Conservation (phyloP, 2,797 vertebrate species). For the Intellagama lesueurii region DNA sequence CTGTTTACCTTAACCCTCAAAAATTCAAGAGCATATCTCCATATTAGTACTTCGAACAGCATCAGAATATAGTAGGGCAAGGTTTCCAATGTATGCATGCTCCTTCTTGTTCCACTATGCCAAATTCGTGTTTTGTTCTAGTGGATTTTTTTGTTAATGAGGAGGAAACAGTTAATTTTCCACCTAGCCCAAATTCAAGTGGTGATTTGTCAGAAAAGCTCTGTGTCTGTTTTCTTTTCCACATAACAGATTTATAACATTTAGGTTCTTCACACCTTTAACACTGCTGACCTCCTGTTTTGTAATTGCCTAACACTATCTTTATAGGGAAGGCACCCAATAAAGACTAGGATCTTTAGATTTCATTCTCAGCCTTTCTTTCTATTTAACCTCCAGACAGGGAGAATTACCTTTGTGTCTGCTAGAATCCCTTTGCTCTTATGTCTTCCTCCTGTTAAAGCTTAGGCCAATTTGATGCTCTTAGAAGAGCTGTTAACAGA, state of each 20-base stretch:
- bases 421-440: background rate
- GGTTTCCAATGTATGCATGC: no score
- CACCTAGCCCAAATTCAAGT: background rate
- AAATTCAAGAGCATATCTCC: background rate
- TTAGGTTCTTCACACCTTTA: accelerated
- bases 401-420: background rate
- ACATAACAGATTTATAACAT: accelerated
- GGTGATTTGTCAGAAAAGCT: background rate
- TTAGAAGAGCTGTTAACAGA: background rate
- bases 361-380: accelerated
- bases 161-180: background rate
- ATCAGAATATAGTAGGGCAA: background rate
- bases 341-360: accelerated
- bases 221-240: background rate
- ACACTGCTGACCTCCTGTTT: background rate
- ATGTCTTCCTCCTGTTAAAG: background rate
- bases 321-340: background rate
- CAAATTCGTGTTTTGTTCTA: background rate
- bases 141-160: background rate
- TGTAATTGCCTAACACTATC: background rate
- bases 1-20: background rate
- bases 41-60: background rate
- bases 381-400: constrained; percentile 17
- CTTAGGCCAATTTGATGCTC: background rate
- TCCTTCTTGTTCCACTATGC: background rate